Evolutionary conservation across 2,888 invertebrate species (phyloP), one percentile per base, ranked within the genome.

Genomic region (Masnerella sp.): DNA sequence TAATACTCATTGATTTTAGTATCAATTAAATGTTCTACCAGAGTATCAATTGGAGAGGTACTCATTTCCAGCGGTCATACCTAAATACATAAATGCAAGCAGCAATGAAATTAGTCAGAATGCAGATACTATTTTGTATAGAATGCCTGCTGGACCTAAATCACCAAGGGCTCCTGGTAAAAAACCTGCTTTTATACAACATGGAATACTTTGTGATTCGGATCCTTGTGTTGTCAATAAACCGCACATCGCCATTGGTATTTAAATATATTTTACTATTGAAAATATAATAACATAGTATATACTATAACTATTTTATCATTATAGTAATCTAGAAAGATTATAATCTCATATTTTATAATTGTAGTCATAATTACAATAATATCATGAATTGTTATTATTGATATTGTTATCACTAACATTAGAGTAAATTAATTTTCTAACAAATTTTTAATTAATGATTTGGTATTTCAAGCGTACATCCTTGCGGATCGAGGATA

Each of bases 401-500:
- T n/a, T n/a, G n/a, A n/a, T n/a, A n/a, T n/a, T n/a, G n/a, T n/a
- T n/a, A n/a, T n/a, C n/a, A n/a, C n/a, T n/a, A n/a, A n/a, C n/a
- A n/a, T n/a, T n/a, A n/a, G n/a, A n/a, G n/a, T n/a, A n/a, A n/a
- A n/a, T n/a, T n/a, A n/a, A n/a, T n/a, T n/a, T n/a, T n/a, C n/a
- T n/a, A n/a, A n/a, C n/a, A n/a, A n/a, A n/a, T n/a, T n/a, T n/a
- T n/a, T n/a, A n/a, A n/a, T n/a, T n/a, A n/a, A n/a, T n/a, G n/a
- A n/a, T n/a, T n/a, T n/a, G n/a, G n/a, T n/a, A n/a, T n/a, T 78
- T 77, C 11, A 65, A 84, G 84, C 81, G 1, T 84, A 84, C 68
- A 81, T 83, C 49, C 76, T 84, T 38, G 84, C 80, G 15, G 84
- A 84, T 68, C 80, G 80, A 62, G 83, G 81, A 34, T 83, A 82